Evolutionary conservation across 2,888 invertebrate species (phyloP).

Genomic region (Pollenia angustigena): DNA sequence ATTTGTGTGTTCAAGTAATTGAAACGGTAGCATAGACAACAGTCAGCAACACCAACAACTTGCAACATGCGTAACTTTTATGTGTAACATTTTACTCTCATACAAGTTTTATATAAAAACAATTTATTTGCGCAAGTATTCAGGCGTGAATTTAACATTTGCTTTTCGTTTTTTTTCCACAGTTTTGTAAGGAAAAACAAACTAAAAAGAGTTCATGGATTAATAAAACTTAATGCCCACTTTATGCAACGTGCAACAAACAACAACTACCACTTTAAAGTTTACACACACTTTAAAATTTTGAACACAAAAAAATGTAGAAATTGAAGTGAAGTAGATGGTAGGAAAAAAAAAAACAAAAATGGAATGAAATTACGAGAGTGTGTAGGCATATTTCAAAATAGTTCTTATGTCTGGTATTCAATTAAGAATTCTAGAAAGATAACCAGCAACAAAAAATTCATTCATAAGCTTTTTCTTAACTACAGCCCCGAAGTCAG

Average conservation of each 20-base stretch:
- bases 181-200: slow-evolving; percentile 29
- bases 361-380: slow-evolving; percentile 29
- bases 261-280: slow-evolving; percentile 49
- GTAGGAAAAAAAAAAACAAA: slow-evolving; percentile 20
- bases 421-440: slow-evolving; percentile 62
- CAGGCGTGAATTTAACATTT: slow-evolving; percentile 52
- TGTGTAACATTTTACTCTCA: slow-evolving; percentile 3
- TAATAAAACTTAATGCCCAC: slow-evolving; percentile 60
- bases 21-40: slow-evolving; percentile 65
- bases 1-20: slow-evolving; percentile 48
- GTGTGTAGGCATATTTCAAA: slow-evolving; percentile 63
- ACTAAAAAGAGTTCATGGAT: slow-evolving; percentile 55
- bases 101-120: slow-evolving; percentile 8
- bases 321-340: not conserved
- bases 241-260: slow-evolving; percentile 57
- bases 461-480: slow-evolving; percentile 62
- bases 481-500: not conserved
- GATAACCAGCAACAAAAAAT: slow-evolving; percentile 43
- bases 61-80: slow-evolving; percentile 45
- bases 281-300: slow-evolving; percentile 30
- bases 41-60: not conserved
- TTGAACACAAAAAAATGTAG: slow-evolving; percentile 39
- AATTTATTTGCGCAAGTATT: slow-evolving; percentile 44
- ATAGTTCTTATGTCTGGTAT: slow-evolving; percentile 70
- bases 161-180: not conserved